Conservation (phyloP, 2,113 vertebrate species). For the Octodon degus region DNA sequence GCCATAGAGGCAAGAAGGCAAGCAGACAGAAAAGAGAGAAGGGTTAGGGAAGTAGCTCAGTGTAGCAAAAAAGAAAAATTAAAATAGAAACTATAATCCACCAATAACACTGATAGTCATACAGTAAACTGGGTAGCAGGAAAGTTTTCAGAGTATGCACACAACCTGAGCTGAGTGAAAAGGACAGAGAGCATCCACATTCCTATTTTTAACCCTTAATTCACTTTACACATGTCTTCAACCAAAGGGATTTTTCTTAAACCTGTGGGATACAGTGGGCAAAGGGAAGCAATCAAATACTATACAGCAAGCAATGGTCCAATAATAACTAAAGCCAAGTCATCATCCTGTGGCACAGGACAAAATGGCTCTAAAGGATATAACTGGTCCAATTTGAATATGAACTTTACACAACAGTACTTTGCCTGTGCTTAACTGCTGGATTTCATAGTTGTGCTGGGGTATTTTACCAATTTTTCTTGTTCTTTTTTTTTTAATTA, state of each 20-base stretch:
- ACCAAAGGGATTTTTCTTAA: constrained; percentile 12
- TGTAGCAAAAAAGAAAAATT: background rate
- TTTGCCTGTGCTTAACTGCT: background rate
- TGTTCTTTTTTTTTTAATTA: no score
- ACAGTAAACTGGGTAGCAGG: background rate
- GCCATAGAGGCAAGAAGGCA: background rate
- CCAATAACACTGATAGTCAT: background rate
- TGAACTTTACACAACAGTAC: background rate
- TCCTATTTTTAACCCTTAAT: background rate
- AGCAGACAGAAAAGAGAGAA: background rate
- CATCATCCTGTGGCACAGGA: background rate
- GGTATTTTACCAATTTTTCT: background rate
- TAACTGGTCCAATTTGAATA: background rate
- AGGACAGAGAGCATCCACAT: background rate
- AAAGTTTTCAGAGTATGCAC: background rate
- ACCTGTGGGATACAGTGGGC: background rate
- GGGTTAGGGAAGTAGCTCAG: background rate
- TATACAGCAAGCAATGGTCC: background rate
- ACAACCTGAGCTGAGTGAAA: background rate
- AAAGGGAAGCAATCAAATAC: background rate
- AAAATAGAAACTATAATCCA: background rate
- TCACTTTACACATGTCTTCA: constrained; percentile 4
- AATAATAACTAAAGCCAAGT: constrained; percentile 19
- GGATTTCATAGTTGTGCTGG: background rate
- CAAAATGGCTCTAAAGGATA: background rate